Percentiles rank a stretch among this genome's conserved stretches.
phyloP scores from a whole-genome alignment of 2,113 vertebrate genomes.

The Vidua macroura region DNA sequence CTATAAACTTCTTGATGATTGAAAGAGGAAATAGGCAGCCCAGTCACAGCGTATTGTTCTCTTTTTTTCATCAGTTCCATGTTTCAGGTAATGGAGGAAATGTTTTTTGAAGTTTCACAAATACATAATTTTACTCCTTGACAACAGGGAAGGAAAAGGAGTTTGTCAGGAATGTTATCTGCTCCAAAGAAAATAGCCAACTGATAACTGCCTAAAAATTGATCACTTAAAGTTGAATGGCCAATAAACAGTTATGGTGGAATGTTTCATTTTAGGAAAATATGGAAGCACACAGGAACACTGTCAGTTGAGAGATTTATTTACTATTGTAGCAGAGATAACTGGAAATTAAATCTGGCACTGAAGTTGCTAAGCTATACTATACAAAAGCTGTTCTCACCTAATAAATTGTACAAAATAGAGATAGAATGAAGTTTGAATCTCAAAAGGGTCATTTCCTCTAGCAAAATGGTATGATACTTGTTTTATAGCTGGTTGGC shows the following conservation, averaged over 20 bases:
- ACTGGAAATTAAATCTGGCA: constrained; percentile 65
- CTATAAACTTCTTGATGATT: constrained; percentile 18
- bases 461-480: background rate
- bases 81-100: constrained; percentile 55
- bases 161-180: constrained; percentile 56
- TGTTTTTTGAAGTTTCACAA: constrained; percentile 61
- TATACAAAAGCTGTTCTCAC: constrained; percentile 28
- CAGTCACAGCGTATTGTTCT: constrained; percentile 41
- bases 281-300: background rate
- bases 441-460: constrained; percentile 9
- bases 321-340: constrained; percentile 60
- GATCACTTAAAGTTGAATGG: constrained; percentile 72
- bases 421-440: constrained; percentile 14
- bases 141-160: constrained; percentile 46
- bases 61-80: constrained; percentile 55
- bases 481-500: background rate
- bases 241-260: constrained; percentile 48
- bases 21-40: constrained; percentile 36
- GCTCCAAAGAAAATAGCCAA: constrained; percentile 62
- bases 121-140: constrained; percentile 29
- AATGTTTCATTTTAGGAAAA: constrained; percentile 43
- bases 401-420: constrained; percentile 33
- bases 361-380: background rate
- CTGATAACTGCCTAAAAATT: constrained; percentile 65
- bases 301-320: constrained; percentile 60